Percentiles rank a stretch among this genome's conserved stretches.
Evolutionary conservation across 1,140 invertebrate species (phyloP).

Genomic region (Stratiolaelaps scimitus): DNA sequence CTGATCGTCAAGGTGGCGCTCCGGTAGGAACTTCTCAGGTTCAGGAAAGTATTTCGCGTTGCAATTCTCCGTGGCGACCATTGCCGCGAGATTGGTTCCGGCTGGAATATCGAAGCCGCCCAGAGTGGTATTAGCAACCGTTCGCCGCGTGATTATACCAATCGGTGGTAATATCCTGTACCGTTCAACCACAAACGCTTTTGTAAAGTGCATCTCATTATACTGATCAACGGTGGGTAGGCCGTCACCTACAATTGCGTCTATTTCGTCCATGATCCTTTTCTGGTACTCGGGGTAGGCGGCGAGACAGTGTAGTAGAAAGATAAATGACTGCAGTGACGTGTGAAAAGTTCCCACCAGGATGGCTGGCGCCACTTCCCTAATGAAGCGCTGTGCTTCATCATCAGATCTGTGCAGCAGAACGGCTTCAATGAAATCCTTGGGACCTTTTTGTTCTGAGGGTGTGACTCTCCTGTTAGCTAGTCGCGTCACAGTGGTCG

Average conservation of each 20-base stretch:
- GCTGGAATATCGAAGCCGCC: neutral
- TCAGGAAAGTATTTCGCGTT: neutral
- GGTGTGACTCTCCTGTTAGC: neutral
- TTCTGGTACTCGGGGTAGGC: neutral
- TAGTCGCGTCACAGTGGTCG: neutral
- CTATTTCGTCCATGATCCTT: neutral
- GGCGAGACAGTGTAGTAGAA: neutral
- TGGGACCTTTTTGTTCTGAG: neutral
- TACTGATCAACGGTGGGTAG: neutral
- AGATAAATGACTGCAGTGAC: neutral
- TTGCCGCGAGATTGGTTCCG: neutral
- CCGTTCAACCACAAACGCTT: neutral
- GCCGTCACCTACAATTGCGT: neutral
- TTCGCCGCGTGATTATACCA: neutral
- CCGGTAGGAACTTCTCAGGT: neutral
- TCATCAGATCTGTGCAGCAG: neutral
- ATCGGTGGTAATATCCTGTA: neutral
- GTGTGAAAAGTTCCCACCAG: neutral
- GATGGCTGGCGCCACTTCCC: neutral
- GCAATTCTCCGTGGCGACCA: neutral
- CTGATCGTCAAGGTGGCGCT: neutral
- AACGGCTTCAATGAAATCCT: neutral
- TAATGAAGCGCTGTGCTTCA: neutral
- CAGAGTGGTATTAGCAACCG: neutral
- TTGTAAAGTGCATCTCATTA: neutral